Conservation (phyloP, 2,113 vertebrate genomes). For the Alosa alosa region DNA sequence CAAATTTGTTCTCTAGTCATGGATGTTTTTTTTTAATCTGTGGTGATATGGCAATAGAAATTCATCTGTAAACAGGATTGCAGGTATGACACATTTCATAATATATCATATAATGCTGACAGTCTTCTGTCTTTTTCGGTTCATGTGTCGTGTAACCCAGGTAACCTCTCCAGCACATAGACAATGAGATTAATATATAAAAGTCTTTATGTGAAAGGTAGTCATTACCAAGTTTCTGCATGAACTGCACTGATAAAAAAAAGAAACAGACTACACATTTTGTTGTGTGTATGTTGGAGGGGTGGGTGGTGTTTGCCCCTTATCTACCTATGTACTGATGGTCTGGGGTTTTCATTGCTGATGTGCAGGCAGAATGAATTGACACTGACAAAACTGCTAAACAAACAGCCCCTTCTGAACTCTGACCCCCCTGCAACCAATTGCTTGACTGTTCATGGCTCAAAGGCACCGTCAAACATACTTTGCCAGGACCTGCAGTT, state of each 20-base stretch:
- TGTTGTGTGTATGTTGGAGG: neutral
- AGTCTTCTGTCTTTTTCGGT: neutral
- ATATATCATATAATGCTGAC: neutral
- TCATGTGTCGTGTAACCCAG: neutral
- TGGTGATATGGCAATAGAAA: neutral
- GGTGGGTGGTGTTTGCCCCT: neutral
- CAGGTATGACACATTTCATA: neutral
- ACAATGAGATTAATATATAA: neutral
- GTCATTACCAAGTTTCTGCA: neutral
- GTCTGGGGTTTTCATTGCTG: conserved; percentile 26
- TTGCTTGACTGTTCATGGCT: conserved; percentile 42
- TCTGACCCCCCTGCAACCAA: conserved; percentile 36
- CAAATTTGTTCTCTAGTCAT: neutral
- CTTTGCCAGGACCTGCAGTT: conserved; percentile 16
- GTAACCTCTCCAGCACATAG: neutral
- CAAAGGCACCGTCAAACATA: conserved; percentile 30
- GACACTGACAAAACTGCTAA: conserved; percentile 37
- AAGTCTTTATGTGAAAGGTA: neutral
- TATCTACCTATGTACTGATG: neutral
- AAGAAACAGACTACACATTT: neutral
- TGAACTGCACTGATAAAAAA: neutral
- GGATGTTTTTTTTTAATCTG: neutral
- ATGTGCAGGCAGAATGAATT: conserved; percentile 26
- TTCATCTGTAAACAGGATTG: neutral
- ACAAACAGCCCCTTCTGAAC: conserved; percentile 42